phyloP scores from a whole-genome alignment of 2,113 vertebrate genomes.

The Lathamus discolor region DNA sequence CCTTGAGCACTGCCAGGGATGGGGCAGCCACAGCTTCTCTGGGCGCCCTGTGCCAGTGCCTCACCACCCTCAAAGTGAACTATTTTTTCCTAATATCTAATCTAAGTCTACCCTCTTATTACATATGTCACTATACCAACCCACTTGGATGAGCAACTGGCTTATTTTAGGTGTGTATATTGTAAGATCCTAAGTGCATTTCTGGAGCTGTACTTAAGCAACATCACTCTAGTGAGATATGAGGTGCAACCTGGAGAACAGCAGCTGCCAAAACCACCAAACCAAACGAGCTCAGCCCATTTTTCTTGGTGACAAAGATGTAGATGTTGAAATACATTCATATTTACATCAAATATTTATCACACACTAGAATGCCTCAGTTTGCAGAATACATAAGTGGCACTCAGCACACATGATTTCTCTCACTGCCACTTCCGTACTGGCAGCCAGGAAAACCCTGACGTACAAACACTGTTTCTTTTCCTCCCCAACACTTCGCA shows the following conservation, averaged over 20 bases:
- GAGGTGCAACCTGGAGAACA: neutral
- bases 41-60: neutral
- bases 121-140: neutral
- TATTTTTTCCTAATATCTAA: neutral
- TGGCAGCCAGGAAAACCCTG: neutral
- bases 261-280: neutral
- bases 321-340: neutral
- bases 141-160: neutral
- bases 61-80: neutral
- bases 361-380: neutral
- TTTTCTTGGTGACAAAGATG: neutral
- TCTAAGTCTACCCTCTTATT: neutral
- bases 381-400: neutral
- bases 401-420: neutral
- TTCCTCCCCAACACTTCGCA: neutral
- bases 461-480: neutral
- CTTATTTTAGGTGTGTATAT: neutral
- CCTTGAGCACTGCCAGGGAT: neutral
- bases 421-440: neutral
- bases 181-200: neutral
- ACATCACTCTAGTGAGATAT: neutral
- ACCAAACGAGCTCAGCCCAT: neutral
- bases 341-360: constrained; percentile 1
- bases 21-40: neutral
- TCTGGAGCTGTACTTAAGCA: neutral